Conservation (phyloP, 23 tunicate species). For the Phallusia fumigata region DNA sequence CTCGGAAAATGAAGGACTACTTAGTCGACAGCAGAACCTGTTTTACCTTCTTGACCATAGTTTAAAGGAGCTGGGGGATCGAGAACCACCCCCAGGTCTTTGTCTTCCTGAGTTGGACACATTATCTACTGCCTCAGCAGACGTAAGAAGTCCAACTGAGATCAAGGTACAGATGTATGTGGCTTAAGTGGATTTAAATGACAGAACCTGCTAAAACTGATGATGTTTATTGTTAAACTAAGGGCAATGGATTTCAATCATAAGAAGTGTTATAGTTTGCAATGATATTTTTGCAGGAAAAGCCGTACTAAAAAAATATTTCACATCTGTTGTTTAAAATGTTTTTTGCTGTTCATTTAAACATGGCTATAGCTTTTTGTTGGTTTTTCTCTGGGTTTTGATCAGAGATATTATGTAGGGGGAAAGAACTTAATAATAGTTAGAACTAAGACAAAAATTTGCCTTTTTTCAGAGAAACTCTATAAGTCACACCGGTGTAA, state of each 20-base stretch:
- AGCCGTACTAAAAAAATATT: too few relatives aligned
- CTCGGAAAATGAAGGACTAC: slow-evolving; percentile 29
- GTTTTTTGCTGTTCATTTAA: too few relatives aligned
- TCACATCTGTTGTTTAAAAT: too few relatives aligned
- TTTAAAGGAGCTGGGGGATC: slow-evolving; percentile 53
- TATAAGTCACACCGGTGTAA: too few relatives aligned
- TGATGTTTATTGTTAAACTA: not conserved
- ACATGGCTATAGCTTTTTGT: too few relatives aligned
- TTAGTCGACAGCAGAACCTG: slow-evolving; percentile 31
- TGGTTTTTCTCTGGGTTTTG: too few relatives aligned
- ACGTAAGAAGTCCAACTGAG: slow-evolving; percentile 16
- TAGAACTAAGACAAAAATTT: too few relatives aligned
- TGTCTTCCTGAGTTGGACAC: slow-evolving; percentile 40
- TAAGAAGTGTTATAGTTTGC: too few relatives aligned
- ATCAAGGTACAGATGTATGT: not conserved
- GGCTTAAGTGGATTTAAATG: not conserved
- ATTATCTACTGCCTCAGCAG: slow-evolving; percentile 26
- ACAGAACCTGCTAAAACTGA: not conserved
- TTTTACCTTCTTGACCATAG: slow-evolving; percentile 27
- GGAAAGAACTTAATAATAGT: too few relatives aligned
- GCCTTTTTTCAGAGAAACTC: too few relatives aligned
- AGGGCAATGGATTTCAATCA: not conserved
- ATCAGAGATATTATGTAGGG: too few relatives aligned
- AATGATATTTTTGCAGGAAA: too few relatives aligned
- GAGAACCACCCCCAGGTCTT: slow-evolving; percentile 47